These are phyloP conservation scores for Lepus townsendii DNA, from an alignment of 2,797 vertebrate genomes.

Conservation along the genomic window DNA sequence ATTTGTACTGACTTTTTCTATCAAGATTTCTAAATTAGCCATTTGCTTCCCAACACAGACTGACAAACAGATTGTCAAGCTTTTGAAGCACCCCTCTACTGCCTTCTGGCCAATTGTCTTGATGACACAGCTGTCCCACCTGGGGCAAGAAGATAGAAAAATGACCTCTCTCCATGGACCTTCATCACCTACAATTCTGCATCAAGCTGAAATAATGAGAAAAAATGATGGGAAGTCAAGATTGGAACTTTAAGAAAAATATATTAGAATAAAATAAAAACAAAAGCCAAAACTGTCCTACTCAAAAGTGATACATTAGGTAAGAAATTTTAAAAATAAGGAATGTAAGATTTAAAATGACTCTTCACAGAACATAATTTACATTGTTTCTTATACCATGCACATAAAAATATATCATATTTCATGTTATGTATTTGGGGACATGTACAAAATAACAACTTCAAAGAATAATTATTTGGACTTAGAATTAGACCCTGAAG, in stretches of 20 bases:
- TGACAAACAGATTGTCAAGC: slow-evolving; percentile 68
- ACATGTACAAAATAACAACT: slow-evolving; percentile 29
- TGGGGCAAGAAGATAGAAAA: slow-evolving; percentile 57
- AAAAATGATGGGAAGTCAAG: slow-evolving; percentile 30
- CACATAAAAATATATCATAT: neutral
- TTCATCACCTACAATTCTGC: neutral
- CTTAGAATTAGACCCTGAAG: neutral
- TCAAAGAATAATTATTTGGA: slow-evolving; percentile 18
- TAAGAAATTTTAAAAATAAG: slow-evolving; percentile 35
- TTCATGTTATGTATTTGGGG: neutral
- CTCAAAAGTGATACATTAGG: slow-evolving; percentile 22
- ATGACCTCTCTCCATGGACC: slow-evolving; percentile 35
- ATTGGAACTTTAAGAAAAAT: slow-evolving; percentile 26
- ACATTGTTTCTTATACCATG: neutral
- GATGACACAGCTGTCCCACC: slow-evolving; percentile 59
- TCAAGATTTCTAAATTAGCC: slow-evolving; percentile 48
- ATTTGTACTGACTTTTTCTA: slow-evolving; percentile 22
- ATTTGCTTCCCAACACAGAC: slow-evolving; percentile 69
- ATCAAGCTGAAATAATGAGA: slow-evolving; percentile 49
- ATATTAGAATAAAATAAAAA: slow-evolving; percentile 11
- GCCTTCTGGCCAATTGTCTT: slow-evolving; percentile 51
- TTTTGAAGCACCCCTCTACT: neutral
- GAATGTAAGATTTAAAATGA: neutral
- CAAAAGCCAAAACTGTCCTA: neutral
- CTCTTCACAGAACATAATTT: slow-evolving; percentile 39